Percentiles rank a stretch among this genome's conserved stretches.
Evolutionary conservation across 1,140 invertebrate species (phyloP).

Genomic region (Anoplophora glabripennis): DNA sequence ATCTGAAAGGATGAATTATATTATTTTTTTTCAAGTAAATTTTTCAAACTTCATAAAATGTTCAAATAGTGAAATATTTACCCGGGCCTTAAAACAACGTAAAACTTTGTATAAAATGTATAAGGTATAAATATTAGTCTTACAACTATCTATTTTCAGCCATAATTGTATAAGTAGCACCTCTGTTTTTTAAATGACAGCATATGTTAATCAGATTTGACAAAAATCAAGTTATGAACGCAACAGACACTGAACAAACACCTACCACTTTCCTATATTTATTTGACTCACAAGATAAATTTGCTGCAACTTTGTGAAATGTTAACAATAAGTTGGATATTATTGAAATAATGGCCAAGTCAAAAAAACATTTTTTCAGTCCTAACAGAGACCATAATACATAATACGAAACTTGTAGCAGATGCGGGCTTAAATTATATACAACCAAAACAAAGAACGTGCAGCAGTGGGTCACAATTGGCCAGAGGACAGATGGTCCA

Average conservation of each 20-base stretch:
- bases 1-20: conserved; percentile 13
- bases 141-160: background rate
- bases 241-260: background rate
- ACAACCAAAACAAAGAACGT: too few relatives aligned
- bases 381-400: too few relatives aligned
- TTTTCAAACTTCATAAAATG: background rate
- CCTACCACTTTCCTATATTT: background rate
- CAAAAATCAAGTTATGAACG: background rate
- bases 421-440: too few relatives aligned
- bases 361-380: too few relatives aligned
- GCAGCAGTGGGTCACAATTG: too few relatives aligned
- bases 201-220: background rate
- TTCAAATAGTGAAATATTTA: too few relatives aligned
- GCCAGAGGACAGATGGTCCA: too few relatives aligned
- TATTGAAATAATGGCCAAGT: too few relatives aligned
- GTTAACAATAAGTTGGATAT: background rate
- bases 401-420: too few relatives aligned
- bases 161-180: background rate
- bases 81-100: background rate
- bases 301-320: background rate
- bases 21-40: background rate
- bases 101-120: conserved; percentile 1
- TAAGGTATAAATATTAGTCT: background rate
- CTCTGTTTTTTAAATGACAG: background rate
- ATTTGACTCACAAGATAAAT: background rate